Percentiles rank a stretch among this genome's conserved stretches.
Evolutionary conservation across 2,797 vertebrate species (phyloP).

Genomic region (Spinus pinus): DNA sequence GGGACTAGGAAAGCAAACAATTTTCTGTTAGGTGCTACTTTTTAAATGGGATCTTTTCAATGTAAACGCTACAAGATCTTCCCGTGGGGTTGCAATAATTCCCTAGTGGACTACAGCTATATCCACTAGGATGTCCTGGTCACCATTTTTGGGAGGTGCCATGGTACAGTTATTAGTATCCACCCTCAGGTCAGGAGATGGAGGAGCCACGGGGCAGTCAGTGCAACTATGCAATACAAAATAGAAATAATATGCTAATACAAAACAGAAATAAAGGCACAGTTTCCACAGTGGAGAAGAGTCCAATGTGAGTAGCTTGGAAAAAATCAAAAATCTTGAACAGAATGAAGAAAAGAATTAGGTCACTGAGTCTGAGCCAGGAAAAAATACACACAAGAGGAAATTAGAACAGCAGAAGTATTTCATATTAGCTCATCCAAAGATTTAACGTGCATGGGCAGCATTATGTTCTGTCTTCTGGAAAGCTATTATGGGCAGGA

Average conservation of each 20-base stretch:
- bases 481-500: constrained; percentile 48
- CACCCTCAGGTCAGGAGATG: not conserved
- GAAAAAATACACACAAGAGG: constrained; percentile 72
- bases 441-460: constrained; percentile 58
- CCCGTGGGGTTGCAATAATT: not conserved
- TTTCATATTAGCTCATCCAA: constrained; percentile 69
- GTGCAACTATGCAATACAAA: not conserved
- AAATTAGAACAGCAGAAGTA: constrained; percentile 71
- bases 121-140: not conserved
- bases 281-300: constrained; percentile 30
- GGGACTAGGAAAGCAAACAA: not conserved
- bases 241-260: not conserved
- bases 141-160: not conserved
- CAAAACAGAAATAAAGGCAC: constrained; percentile 11
- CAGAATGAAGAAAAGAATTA: constrained; percentile 68
- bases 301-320: constrained; percentile 48
- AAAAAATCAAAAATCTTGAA: constrained; percentile 61
- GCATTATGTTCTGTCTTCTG: constrained; percentile 41
- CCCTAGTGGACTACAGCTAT: not conserved
- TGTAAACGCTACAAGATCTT: not conserved
- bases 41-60: not conserved
- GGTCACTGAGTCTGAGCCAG: constrained; percentile 74
- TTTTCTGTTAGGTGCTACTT: constrained; percentile 1
- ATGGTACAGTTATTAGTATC: not conserved
- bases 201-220: not conserved